Conservation (phyloP, 2,888 invertebrate genomes). For the Drosophila paranaensis region DNA sequence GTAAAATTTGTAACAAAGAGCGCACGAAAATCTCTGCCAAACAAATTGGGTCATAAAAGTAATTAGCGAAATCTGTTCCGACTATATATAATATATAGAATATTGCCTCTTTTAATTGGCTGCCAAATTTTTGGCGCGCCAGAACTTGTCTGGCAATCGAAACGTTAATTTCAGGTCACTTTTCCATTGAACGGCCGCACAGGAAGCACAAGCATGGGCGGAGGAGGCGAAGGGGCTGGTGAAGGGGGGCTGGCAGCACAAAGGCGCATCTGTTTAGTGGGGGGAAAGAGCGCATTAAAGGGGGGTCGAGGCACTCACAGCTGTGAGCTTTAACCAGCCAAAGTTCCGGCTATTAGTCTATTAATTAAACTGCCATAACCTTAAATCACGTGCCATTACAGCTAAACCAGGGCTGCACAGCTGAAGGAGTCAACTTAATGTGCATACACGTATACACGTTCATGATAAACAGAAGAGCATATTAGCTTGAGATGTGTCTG, state of each 20-base stretch:
- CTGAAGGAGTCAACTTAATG: background rate
- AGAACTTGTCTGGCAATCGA: conserved; percentile 34
- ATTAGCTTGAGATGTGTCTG: background rate
- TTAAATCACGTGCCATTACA: conserved; percentile 58
- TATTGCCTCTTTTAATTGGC: conserved; percentile 62
- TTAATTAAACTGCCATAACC: conserved; percentile 73
- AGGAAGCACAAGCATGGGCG: background rate
- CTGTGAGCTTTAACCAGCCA: conserved; percentile 37
- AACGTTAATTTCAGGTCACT: conserved; percentile 64
- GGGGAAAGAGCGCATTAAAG: background rate
- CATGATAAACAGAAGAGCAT: background rate
- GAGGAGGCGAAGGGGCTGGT: background rate
- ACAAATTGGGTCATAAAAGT: conserved; percentile 81
- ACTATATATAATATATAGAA: conserved; percentile 22
- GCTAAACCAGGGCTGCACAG: conserved; percentile 33
- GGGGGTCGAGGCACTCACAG: conserved; percentile 1
- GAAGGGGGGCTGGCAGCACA: conserved; percentile 4
- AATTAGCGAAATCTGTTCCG: conserved; percentile 70
- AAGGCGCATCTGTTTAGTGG: conserved; percentile 19
- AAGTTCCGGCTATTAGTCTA: conserved; percentile 59
- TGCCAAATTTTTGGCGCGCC: conserved; percentile 25
- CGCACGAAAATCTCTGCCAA: conserved; percentile 44
- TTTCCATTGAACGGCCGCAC: conserved; percentile 47
- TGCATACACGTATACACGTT: no score
- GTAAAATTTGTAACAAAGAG: conserved; percentile 63